Evolutionary conservation across 1,140 invertebrate genomes (phyloP), one percentile per base, ranked within the genome.

Genomic region (Brachionus sp.): DNA sequence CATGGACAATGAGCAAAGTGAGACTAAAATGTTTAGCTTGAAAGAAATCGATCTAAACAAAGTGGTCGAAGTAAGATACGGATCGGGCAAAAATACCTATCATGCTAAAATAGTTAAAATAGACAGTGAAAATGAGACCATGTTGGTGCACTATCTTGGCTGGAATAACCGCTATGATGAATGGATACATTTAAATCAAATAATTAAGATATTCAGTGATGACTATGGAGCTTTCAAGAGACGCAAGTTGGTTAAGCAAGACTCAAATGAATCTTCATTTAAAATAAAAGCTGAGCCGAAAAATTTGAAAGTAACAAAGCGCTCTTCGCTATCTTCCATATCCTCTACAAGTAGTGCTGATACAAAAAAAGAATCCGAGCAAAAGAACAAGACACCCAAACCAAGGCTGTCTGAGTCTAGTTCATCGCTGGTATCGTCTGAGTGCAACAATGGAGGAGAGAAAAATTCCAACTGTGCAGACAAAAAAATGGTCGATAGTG

Each of bases 151-250:
- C 35, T 82, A 82, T 53, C 19, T 66, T 7, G 80, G 80, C 10
- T 82, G 80, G 80, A 82, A 82, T 62, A 37, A 46, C 57, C 33
- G 80, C 23, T 68, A 82, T 44, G 80, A 82, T 53, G 80, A 82
- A 44, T 82, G 80, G 80, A 53, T 82, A 19, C 64, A 82, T 19
- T n/a, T 82, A n/a, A 50, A 37, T 35, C 57, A 66, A 42, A 66
- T 80, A 39, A 33, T 80, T 12, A 57, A 66, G 16, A 42, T 80
- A 42, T 66, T 80, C 19, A 66, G 62, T 12, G 77, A 80, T 57
- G 77, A 80, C 33, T 62, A 80, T n/a, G 62, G 77, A 6, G 77
- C 77, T 12, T 62, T 62, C 25, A 80, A 80, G 19, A 25, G 77
- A 29, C 46, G 77, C 19, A 80, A 80, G 13, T 35, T 37, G 19